Evolutionary conservation across 37 sponge, comb jelly and placozoan genomes (phyloP), one percentile per base, ranked within the genome.

Genomic region (Mnemiopsis leidyi): DNA sequence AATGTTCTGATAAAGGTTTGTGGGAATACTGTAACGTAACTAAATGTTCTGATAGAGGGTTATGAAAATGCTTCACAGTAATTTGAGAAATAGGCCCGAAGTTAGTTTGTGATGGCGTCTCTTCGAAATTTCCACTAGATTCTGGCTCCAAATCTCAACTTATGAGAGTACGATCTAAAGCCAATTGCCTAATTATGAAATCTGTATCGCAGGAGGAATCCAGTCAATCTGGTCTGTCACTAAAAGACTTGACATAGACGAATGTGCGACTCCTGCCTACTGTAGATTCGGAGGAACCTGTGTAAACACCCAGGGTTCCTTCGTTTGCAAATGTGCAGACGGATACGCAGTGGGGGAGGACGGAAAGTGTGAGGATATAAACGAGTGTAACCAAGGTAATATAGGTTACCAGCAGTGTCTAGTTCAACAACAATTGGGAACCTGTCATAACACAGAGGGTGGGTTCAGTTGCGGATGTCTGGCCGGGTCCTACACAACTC

Each of bases 251-350:
- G 79, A 77, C 18, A 77, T 77, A 31, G 36, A 77, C 7, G 79
- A 77, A 36, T 77, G 79, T 18, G 79, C 79, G 0, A 77, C 33
- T 3, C 3, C 36, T 77, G 79, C 20, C 1, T 77, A 21, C 36
- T 77, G 79, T 34, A 32, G 79, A 32, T 77, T 77, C 36, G 79
- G 79, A 5, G 79, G 79, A 2, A 77, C 79, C 7, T 77, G 79
- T 20, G 33, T 36, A 18, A 32, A 77, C 2, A 77, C 79, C 5
- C 36, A 77, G 36, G 36, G 79, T 32, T 32, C 36, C 1, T 77
- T 77, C 18, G 18, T 16, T 1, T 77, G 79, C 36, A 34, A 1
- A 2, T 77, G 79, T 32, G 18, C 79, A 18, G 20, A 26, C 0
- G 79, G 79, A 32, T 77, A 34, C 79, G 18, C 32, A 1, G 36